Evolutionary conservation across 2,888 invertebrate genomes (phyloP).

Genomic region (Sminthurides aquaticus): DNA sequence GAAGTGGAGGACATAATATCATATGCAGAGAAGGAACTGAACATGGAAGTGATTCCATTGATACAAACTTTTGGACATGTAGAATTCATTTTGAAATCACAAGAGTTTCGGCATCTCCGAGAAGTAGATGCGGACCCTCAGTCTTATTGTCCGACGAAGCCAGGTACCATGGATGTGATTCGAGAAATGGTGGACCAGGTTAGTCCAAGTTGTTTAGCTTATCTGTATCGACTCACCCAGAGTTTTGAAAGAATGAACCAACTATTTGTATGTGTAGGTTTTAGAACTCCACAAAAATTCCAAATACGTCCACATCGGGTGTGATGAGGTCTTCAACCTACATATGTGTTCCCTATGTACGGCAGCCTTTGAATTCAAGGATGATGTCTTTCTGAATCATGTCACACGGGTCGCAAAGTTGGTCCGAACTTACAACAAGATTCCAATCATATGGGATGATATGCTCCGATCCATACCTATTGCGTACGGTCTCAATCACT

Average conservation of each 20-base stretch:
- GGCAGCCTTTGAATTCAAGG: conserved; percentile 45
- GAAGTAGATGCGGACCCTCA: conserved; percentile 62
- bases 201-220: too few relatives aligned
- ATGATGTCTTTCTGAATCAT: conserved; percentile 61
- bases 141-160: conserved; percentile 66
- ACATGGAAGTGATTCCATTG: conserved; percentile 65
- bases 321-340: conserved; percentile 66
- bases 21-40: conserved; percentile 57
- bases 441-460: conserved; percentile 81
- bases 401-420: conserved; percentile 54
- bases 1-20: conserved; percentile 61
- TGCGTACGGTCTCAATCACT: too few relatives aligned
- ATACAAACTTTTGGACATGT: conserved; percentile 84
- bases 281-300: conserved; percentile 46
- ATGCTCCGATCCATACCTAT: conserved; percentile 59
- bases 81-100: conserved; percentile 72
- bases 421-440: conserved; percentile 47
- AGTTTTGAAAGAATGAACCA: too few relatives aligned
- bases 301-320: conserved; percentile 62
- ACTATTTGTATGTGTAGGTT: conserved; percentile 46
- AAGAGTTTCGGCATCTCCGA: conserved; percentile 57
- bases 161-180: conserved; percentile 57
- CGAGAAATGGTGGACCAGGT: conserved; percentile 64
- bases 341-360: conserved; percentile 58
- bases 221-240: too few relatives aligned